phyloP scores from a whole-genome alignment of 92 coral and sea anemone genomes.

The Zoanthus sociatus region DNA sequence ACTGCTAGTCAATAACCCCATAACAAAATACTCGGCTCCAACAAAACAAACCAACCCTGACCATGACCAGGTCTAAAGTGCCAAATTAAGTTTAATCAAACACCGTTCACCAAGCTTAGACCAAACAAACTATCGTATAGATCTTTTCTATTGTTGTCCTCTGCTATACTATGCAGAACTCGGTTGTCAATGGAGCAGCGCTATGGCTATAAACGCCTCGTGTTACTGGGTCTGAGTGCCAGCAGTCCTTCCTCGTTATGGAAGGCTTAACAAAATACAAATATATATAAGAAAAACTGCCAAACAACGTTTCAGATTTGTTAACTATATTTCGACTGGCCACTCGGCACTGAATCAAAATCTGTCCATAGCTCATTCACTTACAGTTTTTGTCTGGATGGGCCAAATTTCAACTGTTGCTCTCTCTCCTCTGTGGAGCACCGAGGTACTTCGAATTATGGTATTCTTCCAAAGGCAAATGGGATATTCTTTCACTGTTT shows the following conservation, averaged over 20 bases:
- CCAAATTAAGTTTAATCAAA: slow-evolving; percentile 23
- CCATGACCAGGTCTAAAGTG: slow-evolving; percentile 36
- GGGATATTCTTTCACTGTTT: slow-evolving; percentile 38
- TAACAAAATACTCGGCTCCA: slow-evolving; percentile 37
- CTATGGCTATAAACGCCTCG: slow-evolving; percentile 38
- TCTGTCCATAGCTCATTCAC: not conserved
- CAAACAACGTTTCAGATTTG: too few relatives aligned
- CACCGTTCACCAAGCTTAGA: not conserved
- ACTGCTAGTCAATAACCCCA: slow-evolving; percentile 33
- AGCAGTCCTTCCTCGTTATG: slow-evolving; percentile 40
- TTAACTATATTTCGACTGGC: too few relatives aligned
- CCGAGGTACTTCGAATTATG: slow-evolving; percentile 33
- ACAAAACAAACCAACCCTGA: slow-evolving; percentile 37
- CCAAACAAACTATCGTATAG: not conserved
- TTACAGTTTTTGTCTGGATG: slow-evolving; percentile 38
- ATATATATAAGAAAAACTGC: slow-evolving; percentile 25
- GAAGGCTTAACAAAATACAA: slow-evolving; percentile 36
- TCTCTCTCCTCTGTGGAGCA: slow-evolving; percentile 31
- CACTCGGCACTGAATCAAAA: too few relatives aligned
- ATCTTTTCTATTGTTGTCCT: slow-evolving; percentile 22
- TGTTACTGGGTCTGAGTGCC: slow-evolving; percentile 40
- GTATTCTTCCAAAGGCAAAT: slow-evolving; percentile 28
- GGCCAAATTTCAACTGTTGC: slow-evolving; percentile 32
- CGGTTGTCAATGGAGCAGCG: slow-evolving; percentile 36
- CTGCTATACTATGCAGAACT: slow-evolving; percentile 36